Percentiles rank a stretch among this genome's conserved stretches.
Evolutionary conservation across 2,888 invertebrate genomes (phyloP).

Genomic region (Cheilosia scutellata): DNA sequence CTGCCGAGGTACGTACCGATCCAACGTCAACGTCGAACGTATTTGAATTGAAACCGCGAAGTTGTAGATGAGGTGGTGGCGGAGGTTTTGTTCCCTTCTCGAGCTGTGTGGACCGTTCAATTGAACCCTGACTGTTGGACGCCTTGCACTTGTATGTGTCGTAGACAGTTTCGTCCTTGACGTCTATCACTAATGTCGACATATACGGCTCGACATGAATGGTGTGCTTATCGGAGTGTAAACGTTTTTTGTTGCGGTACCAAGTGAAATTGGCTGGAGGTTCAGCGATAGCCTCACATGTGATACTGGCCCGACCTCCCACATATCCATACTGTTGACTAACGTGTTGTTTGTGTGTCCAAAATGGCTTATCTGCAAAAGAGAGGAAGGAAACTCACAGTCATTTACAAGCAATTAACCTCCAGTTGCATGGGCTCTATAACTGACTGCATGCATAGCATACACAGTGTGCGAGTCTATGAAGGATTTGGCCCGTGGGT

Average conservation of each 20-base stretch:
- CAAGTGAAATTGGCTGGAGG: constrained; percentile 86
- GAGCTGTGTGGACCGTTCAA: constrained; percentile 85
- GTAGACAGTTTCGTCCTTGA: constrained; percentile 82
- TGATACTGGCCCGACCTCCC: constrained; percentile 86
- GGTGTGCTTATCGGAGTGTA: constrained; percentile 81
- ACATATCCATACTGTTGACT: constrained; percentile 82
- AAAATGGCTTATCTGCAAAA: constrained; percentile 82
- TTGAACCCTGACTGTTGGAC: constrained; percentile 85
- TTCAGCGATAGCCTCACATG: constrained; percentile 86
- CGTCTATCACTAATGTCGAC: constrained; percentile 81
- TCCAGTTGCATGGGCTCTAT: constrained; percentile 40
- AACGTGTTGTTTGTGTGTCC: constrained; percentile 80
- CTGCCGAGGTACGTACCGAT: constrained; percentile 78
- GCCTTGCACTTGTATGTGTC: constrained; percentile 86
- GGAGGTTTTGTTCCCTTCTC: constrained; percentile 86
- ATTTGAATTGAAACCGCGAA: constrained; percentile 83
- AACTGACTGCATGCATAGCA: background rate
- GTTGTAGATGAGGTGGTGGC: constrained; percentile 83
- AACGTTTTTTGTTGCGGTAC: constrained; percentile 82
- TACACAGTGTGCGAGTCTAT: constrained; percentile 22
- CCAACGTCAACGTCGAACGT: constrained; percentile 84
- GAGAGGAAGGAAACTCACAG: constrained; percentile 47
- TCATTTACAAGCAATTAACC: constrained; percentile 72
- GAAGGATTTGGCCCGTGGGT: constrained; percentile 28
- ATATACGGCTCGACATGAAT: constrained; percentile 81